Conservation (phyloP, 2,888 invertebrate species). For the Plebejus anna region DNA sequence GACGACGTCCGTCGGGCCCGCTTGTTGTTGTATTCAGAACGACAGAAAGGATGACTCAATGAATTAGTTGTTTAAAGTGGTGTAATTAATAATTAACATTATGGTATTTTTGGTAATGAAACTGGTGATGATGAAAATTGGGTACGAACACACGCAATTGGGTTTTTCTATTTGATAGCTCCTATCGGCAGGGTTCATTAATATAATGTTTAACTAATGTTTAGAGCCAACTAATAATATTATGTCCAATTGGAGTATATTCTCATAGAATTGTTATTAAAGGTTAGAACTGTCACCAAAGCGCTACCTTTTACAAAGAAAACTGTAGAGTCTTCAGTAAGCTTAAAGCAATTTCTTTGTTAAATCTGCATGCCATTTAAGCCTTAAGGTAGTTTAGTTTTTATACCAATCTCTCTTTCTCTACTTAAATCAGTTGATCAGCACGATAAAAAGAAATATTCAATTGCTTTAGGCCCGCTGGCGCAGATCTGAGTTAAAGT, state of each 20-base stretch:
- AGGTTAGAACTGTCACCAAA: neutral
- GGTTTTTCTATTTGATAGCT: neutral
- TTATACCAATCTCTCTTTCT: too few relatives aligned
- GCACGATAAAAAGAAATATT: too few relatives aligned
- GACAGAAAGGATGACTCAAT: neutral
- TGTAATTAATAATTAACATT: neutral
- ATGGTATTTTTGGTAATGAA: neutral
- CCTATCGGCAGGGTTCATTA: too few relatives aligned
- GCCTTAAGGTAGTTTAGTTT: too few relatives aligned
- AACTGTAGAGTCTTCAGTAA: neutral
- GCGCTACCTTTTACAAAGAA: neutral
- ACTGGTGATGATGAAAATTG: neutral
- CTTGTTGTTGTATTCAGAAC: too few relatives aligned
- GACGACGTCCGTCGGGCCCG: too few relatives aligned
- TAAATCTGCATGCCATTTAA: too few relatives aligned
- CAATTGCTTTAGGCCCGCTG: too few relatives aligned
- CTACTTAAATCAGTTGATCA: too few relatives aligned
- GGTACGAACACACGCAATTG: neutral
- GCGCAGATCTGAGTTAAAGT: too few relatives aligned
- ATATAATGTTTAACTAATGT: too few relatives aligned
- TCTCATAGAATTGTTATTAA: too few relatives aligned
- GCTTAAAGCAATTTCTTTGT: neutral
- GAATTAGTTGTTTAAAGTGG: neutral
- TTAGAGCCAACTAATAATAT: neutral
- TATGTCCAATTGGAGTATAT: neutral